Evolutionary conservation across 2,113 vertebrate species (phyloP), one percentile per base, ranked within the genome.

Genomic region (Brachypteracias leptosomus): DNA sequence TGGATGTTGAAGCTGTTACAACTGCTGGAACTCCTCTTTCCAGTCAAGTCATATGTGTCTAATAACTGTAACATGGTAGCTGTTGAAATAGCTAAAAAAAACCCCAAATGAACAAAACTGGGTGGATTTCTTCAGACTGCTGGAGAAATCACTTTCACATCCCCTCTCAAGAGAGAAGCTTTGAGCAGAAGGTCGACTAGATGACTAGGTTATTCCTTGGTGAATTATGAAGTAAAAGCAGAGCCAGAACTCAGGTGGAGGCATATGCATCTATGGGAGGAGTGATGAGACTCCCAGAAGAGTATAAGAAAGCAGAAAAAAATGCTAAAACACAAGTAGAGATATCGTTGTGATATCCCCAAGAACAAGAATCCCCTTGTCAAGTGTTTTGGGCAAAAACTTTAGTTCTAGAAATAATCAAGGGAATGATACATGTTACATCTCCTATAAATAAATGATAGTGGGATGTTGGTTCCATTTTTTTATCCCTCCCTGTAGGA

Each of bases 211-310:
- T 35, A 8, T 71, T 67, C 20, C 26, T 25, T 75, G 24, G 26
- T n/a, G 52, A 68, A 40, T 57, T 29, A 28, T 36, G 42, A 67
- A 61, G 46, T 7, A 21, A 38, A 79, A 83, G 9, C 35, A 72
- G 49, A 90, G 9, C 5, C 18, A 72, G 38, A 55, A 10, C 11
- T 29, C 0, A 1, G 9, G 11, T 40, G 33, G 25, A 57, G 5
- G 2, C 1, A 0, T 20, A 2, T 19, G 18, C 29, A 47, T 6
- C 15, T 35, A 1, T 18, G 19, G 36, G 8, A 75, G 15, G 31
- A 62, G 25, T 2, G 4, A 9, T 75, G 38, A 79, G 16, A 63
- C 3, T 86, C 16, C 19, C 33, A 31, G 28, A 18, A 71, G 9
- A 35, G 38, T 20, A 18, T 1, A 61, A 26, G 4, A 72, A 13